Evolutionary conservation across 2,797 vertebrate genomes (phyloP).

Genomic region (Muscicapa comitata): DNA sequence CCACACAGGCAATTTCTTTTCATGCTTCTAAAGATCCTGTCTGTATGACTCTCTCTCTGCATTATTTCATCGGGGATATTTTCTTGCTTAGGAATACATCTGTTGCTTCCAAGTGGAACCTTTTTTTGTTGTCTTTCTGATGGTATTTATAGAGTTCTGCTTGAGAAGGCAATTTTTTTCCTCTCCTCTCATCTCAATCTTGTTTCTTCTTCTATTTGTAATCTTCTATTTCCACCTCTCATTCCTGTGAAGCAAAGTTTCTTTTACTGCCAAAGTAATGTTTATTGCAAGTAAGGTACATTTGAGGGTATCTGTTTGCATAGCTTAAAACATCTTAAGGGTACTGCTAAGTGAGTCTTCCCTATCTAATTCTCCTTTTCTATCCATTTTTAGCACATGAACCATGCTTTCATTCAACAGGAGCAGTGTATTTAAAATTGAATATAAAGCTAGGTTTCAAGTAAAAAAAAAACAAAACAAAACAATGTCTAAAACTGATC

Average conservation of each 20-base stretch:
- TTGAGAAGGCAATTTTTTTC: background rate
- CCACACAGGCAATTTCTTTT: background rate
- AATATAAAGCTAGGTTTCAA: background rate
- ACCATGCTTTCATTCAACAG: background rate
- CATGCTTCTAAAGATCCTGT: background rate
- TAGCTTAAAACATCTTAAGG: conserved; percentile 13
- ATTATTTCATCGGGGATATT: background rate
- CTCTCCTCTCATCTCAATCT: background rate
- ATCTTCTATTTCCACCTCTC: conserved; percentile 3
- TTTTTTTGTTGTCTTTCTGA: conserved; percentile 17
- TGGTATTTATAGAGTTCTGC: conserved; percentile 8
- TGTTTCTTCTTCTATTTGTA: conserved; percentile 21
- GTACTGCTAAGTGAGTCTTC: conserved; percentile 1
- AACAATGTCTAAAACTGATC: background rate
- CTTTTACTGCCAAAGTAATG: conserved; percentile 16
- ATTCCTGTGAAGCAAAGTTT: background rate
- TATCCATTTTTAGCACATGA: conserved; percentile 6
- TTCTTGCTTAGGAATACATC: conserved; percentile 27
- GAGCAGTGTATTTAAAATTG: background rate
- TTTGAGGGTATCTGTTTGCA: conserved; percentile 37
- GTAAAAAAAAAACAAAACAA: background rate
- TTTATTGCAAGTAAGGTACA: conserved; percentile 36
- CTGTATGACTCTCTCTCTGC: background rate
- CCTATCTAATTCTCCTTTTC: conserved; percentile 6
- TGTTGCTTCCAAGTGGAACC: conserved; percentile 50